phyloP scores from a whole-genome alignment of 2,113 vertebrate genomes.

The Lontra canadensis region DNA sequence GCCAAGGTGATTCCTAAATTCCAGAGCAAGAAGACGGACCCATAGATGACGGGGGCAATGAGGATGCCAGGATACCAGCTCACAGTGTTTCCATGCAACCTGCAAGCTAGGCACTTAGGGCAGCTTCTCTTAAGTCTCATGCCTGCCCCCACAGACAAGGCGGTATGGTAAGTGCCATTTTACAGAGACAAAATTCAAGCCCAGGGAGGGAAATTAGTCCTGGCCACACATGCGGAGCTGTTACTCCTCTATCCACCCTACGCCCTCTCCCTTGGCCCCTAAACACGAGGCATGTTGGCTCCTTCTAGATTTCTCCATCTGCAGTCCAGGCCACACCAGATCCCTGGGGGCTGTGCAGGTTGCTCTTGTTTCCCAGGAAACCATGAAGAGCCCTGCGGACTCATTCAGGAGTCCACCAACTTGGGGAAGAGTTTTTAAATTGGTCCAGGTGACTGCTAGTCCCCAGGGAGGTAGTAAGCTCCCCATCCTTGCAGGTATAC shows the following conservation, averaged over 20 bases:
- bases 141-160: background rate
- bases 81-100: background rate
- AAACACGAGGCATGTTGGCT: background rate
- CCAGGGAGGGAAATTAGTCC: background rate
- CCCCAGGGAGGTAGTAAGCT: slow-evolving; percentile 17
- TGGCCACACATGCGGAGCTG: background rate
- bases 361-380: slow-evolving; percentile 66
- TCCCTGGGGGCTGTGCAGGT: slow-evolving; percentile 24
- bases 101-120: accelerated
- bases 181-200: background rate
- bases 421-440: slow-evolving; percentile 46
- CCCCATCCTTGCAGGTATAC: background rate
- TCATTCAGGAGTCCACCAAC: slow-evolving; percentile 42
- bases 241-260: background rate
- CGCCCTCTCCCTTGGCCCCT: background rate
- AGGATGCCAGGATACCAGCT: background rate
- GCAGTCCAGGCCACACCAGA: slow-evolving; percentile 43
- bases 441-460: background rate
- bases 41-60: too few relatives aligned
- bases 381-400: slow-evolving; percentile 28
- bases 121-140: background rate
- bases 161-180: background rate
- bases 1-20: background rate
- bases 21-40: background rate
- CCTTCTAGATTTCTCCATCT: slow-evolving; percentile 52